Base-by-base conservation (phyloP, 2,113 vertebrate genomes). In the Neotoma lepida region DNA sequence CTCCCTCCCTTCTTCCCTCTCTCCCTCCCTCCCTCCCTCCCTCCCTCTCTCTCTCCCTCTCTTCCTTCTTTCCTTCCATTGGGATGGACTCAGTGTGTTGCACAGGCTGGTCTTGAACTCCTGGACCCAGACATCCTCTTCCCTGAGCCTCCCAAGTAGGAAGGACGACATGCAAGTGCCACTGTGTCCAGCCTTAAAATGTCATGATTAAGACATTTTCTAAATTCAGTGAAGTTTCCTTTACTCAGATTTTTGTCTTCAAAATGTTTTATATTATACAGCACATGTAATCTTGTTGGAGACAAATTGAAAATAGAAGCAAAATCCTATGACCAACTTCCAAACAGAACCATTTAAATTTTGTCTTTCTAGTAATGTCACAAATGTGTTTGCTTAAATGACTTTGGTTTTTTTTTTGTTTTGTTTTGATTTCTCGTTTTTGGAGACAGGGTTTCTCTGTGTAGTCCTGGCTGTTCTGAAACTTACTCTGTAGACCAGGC, bases 261-360 rank as follows among this genome's bases (percentile, higher is more conserved):
- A 63, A 87, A 86, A 58, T 58, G 81, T 93, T 89, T 93, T 81
- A 80, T 54, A 63, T 85, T 88, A 85, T 46, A 61, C 86, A 82
- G 86, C 14, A 63, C 56, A 17, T n/a, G 8, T 39, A 82, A 92
- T 28, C 35, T 82, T 22, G 8, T 70, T 91, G 88, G 68, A 94
- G 63, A 74, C n/a, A 94, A 44, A 95, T 64, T 86, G 63, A 94
- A 95, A 88, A 51, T 44, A 94, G 51, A 94, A 90, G 89, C 39
- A 84, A 86, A 96, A 88, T 91, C 49, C 7, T 76, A 76, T 88
- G 93, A 80, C 15, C 35, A 88, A 86, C 91, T 91, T 12, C 3
- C 70, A 91, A 90, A 87, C 1, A 9, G 74, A 91, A 70, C 54
- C n/a, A 74, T 80, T 88, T 84, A 87, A 94, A 68, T 82, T 82